Evolutionary conservation across 1,140 invertebrate genomes (phyloP), one percentile per base, ranked within the genome.

Genomic region (Zelostemma sp.): DNA sequence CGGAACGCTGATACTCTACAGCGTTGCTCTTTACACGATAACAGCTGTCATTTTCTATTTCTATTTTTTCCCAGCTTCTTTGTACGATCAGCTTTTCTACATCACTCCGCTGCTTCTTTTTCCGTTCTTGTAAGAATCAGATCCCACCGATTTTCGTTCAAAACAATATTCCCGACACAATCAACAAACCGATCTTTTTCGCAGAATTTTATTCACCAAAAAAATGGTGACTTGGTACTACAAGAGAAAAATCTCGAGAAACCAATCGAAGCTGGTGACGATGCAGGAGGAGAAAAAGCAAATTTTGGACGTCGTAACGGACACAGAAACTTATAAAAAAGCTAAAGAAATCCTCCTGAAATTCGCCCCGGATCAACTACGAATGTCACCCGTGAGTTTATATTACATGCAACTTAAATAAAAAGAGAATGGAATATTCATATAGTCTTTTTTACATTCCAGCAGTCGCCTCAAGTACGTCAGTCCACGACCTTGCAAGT

Each of bases 301-400:
- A 81, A 92, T 99, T 72, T 86, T 99, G 40, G 96, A 99, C 78
- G 92, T 97, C 83, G 96, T 99, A 25, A 98, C 96, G 90, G 96
- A 99, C 80, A 99, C 91, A 45, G 97, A 99, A 86, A 98, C 96
- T 0, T 99, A 98, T 82, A 99, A 98, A 87, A 95, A 96, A 75
- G 96, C 95, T 1, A 96, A 93, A 85, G 91, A 95, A 83, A 95
- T 98, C 73, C 86, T 98, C 48, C 91, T 96, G 77, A 95, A 94
- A 81, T 97, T 92, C 88, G 95, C 91, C 51, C 90, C 90, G 28
- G 89, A 91, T 63, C 87, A 90, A 74, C 76, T 91, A 9, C 76
- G 79, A 67, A 46, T 46, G 41, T 43, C 41, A 3, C 41, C 41
- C n/a, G 41, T 43, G 11, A 43, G 41, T 17, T 17, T 8, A 25